These are phyloP conservation scores for Salvelinus sp. DNA, from an alignment of 2,113 vertebrate species.

Conservation along the genomic window DNA sequence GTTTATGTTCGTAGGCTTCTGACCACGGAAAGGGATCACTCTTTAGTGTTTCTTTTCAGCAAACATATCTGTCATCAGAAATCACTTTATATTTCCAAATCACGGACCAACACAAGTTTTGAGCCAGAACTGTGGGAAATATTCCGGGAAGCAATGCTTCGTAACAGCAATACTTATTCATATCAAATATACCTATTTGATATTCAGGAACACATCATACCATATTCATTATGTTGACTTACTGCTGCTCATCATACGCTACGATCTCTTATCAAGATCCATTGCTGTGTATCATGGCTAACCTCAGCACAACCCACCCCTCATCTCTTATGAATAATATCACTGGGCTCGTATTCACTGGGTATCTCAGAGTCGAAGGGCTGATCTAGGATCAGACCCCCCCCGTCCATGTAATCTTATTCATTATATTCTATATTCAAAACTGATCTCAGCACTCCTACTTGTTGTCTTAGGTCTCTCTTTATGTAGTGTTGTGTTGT, in stretches of 20 bases:
- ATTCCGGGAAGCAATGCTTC: conserved; percentile 24
- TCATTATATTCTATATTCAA: too few relatives aligned
- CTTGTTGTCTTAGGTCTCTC: too few relatives aligned
- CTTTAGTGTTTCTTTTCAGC: conserved; percentile 34
- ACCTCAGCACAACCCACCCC: not conserved
- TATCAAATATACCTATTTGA: conserved; percentile 15
- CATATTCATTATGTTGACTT: not conserved
- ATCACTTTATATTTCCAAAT: conserved; percentile 46
- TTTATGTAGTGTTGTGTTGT: too few relatives aligned
- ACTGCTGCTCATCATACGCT: not conserved
- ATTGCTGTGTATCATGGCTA: not conserved
- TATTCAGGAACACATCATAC: conserved; percentile 10
- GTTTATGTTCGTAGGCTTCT: conserved; percentile 52
- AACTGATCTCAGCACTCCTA: too few relatives aligned
- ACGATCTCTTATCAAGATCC: not conserved
- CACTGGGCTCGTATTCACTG: too few relatives aligned
- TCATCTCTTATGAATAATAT: not conserved
- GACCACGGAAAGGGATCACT: conserved; percentile 27
- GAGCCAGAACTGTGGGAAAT: conserved; percentile 14
- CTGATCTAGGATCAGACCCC: too few relatives aligned
- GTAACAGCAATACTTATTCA: not conserved
- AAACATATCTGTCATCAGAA: conserved; percentile 38
- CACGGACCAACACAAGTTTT: conserved; percentile 6
- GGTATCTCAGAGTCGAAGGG: too few relatives aligned
- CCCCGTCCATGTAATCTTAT: too few relatives aligned